Percentiles rank a stretch among this genome's conserved stretches.
Evolutionary conservation across 2,113 vertebrate species (phyloP).

Genomic region (Ailurus styani): DNA sequence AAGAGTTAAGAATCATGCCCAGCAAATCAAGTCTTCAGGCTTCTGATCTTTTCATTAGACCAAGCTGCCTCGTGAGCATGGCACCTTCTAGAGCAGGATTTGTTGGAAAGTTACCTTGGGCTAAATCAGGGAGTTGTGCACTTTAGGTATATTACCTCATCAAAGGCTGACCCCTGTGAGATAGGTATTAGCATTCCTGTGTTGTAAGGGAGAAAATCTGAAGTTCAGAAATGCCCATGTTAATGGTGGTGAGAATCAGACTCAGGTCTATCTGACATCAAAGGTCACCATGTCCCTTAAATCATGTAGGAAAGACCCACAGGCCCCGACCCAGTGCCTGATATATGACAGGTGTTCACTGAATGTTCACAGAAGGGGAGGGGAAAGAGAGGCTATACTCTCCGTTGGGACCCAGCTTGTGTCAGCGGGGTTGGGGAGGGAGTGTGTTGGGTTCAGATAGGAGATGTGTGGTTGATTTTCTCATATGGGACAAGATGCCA

Average conservation of each 20-base stretch:
- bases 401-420: not conserved
- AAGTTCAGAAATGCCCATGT: constrained; percentile 7
- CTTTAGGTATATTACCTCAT: not conserved
- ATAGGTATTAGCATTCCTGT: not conserved
- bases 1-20: not conserved
- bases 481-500: not conserved
- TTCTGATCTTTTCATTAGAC: not conserved
- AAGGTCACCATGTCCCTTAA: constrained; percentile 22
- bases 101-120: not conserved
- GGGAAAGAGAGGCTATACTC: not conserved
- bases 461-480: not conserved
- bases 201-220: not conserved
- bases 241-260: not conserved
- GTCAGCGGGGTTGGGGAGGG: not conserved
- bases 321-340: not conserved
- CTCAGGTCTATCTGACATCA: constrained; percentile 23
- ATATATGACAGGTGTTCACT: not conserved
- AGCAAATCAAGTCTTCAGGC: not conserved
- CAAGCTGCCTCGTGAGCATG: not conserved
- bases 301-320: not conserved
- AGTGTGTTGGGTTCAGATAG: not conserved
- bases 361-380: not conserved
- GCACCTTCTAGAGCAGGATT: not conserved
- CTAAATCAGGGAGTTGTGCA: not conserved
- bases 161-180: not conserved